Conservation (phyloP, 2,113 vertebrate genomes). For the Eublepharis macularius region DNA sequence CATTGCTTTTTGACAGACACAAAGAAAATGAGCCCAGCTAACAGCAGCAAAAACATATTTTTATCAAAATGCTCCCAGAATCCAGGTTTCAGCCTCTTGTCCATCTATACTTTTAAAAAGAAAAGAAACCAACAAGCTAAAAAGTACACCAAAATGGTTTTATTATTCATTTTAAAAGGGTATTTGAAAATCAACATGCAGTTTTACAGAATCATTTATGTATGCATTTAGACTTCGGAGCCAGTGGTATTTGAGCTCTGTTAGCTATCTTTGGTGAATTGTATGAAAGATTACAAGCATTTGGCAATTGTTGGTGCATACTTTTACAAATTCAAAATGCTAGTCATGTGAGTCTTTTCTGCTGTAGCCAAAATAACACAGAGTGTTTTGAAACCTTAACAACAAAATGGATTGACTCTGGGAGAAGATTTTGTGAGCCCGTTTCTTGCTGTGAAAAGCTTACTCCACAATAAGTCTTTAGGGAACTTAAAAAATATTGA, state of each 20-base stretch:
- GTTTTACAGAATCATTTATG: neutral
- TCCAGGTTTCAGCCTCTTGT: neutral
- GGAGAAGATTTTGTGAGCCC: no score
- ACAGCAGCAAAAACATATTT: neutral
- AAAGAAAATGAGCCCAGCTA: constrained; percentile 1
- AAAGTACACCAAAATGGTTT: neutral
- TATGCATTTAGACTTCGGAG: neutral
- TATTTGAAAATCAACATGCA: neutral
- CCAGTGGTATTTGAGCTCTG: neutral
- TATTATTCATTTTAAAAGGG: neutral
- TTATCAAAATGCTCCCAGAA: neutral
- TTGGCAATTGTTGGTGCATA: neutral
- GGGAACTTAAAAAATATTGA: no score
- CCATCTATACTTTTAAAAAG: neutral
- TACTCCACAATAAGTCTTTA: no score
- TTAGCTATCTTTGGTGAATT: neutral
- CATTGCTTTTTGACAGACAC: neutral
- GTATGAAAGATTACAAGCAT: neutral
- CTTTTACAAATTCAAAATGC: no score
- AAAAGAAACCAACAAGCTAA: neutral
- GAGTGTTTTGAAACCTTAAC: no score
- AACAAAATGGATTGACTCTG: no score
- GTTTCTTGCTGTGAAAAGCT: no score
- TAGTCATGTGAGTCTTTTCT: no score
- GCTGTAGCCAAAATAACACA: no score